phyloP scores from a whole-genome alignment of 2,888 invertebrate species.

The Muschampia plurimacula region DNA sequence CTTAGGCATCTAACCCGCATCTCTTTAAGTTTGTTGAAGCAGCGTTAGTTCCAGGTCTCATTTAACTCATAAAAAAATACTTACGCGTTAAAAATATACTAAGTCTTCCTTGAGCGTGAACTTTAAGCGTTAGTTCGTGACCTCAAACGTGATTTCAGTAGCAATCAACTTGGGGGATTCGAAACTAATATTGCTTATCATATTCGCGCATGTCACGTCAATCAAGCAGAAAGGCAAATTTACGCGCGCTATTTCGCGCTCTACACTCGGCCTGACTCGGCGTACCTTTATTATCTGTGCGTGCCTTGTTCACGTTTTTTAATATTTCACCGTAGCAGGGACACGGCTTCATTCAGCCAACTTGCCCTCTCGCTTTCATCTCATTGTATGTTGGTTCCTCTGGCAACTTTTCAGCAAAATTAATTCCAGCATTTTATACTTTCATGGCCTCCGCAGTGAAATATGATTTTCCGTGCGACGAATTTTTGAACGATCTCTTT shows the following conservation, averaged over 20 bases:
- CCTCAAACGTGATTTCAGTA: not conserved
- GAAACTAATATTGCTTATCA: not conserved
- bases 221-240: not conserved
- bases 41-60: too few species aligned
- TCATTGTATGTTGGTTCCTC: slow-evolving; percentile 68
- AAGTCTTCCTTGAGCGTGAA: too few species aligned
- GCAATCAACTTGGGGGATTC: not conserved
- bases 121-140: not conserved
- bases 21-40: too few species aligned
- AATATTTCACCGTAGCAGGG: slow-evolving; percentile 74
- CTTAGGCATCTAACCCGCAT: too few species aligned
- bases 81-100: too few species aligned
- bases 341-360: slow-evolving; percentile 75
- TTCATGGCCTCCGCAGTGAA: slow-evolving; percentile 74
- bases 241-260: not conserved
- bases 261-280: not conserved
- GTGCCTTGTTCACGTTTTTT: slow-evolving; percentile 58
- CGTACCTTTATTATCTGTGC: slow-evolving; percentile 38
- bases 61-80: too few species aligned
- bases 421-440: slow-evolving; percentile 76
- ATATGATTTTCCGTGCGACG: slow-evolving; percentile 74
- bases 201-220: not conserved
- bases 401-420: slow-evolving; percentile 80
- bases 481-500: slow-evolving; percentile 61
- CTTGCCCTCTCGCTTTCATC: slow-evolving; percentile 79